These are phyloP conservation scores for Struthio camelus DNA, from an alignment of 2,113 vertebrate genomes.

Conservation along the genomic window DNA sequence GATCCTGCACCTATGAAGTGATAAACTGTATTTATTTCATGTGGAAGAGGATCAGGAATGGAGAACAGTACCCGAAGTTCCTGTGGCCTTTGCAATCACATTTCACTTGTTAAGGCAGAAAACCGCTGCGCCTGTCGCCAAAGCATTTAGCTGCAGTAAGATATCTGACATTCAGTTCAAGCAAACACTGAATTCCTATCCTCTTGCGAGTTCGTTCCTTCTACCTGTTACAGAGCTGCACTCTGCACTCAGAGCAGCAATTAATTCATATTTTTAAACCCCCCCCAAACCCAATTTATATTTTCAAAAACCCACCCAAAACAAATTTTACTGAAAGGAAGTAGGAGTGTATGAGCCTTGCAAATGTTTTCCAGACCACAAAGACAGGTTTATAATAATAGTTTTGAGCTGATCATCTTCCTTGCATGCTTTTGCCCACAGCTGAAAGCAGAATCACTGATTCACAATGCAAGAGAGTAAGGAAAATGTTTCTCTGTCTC, in stretches of 20 bases:
- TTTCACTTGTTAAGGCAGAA: neutral
- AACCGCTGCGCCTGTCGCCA: neutral
- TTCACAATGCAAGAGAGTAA: neutral
- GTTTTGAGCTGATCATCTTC: neutral
- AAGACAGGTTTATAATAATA: neutral
- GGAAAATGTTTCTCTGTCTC: neutral
- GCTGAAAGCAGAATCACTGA: neutral
- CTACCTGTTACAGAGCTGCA: accelerated
- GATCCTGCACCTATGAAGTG: neutral
- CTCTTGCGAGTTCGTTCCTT: neutral
- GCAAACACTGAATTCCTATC: neutral
- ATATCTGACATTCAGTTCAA: neutral
- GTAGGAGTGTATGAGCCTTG: neutral
- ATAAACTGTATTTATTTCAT: neutral
- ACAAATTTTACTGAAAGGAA: neutral
- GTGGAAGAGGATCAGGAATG: neutral
- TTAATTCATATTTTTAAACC: neutral
- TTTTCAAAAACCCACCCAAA: neutral
- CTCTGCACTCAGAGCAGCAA: neutral
- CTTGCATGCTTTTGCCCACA: neutral
- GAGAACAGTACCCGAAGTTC: neutral
- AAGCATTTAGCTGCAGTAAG: neutral
- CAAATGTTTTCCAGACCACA: neutral
- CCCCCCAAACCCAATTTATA: neutral
- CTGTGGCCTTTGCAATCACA: neutral